Conservation (phyloP, 2,797 vertebrate species). For the Diglossa cyanea region DNA sequence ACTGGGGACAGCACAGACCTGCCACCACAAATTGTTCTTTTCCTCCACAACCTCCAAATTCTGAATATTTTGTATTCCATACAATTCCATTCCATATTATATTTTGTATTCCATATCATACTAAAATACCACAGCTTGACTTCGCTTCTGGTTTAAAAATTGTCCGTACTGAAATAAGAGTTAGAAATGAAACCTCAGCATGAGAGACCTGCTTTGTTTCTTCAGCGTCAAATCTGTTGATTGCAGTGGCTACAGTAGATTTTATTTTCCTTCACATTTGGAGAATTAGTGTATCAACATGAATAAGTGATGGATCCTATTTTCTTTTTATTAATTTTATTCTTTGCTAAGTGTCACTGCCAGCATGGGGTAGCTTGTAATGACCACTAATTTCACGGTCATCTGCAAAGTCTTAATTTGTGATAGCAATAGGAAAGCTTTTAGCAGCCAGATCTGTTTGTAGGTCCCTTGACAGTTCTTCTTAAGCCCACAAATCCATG, state of each 20-base stretch:
- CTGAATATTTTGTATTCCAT: background rate
- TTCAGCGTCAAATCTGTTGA: background rate
- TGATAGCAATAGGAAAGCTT: background rate
- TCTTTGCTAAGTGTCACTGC: background rate
- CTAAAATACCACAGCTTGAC: background rate
- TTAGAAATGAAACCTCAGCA: background rate
- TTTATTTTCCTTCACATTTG: background rate
- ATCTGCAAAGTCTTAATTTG: background rate
- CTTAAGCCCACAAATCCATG: background rate
- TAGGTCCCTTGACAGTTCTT: background rate
- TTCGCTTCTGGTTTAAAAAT: background rate
- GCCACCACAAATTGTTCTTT: background rate
- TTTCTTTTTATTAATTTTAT: background rate
- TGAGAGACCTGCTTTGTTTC: background rate
- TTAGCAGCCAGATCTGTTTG: background rate
- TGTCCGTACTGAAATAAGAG: background rate
- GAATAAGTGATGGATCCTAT: background rate
- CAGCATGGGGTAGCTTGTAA: background rate
- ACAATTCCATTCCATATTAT: background rate
- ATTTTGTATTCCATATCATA: background rate
- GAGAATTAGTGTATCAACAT: background rate
- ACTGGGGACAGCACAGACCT: background rate
- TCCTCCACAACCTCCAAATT: background rate
- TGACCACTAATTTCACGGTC: background rate
- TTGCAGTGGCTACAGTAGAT: background rate